Evolutionary conservation across 2,113 vertebrate genomes (phyloP).

Genomic region (Lampris megalopsis): DNA sequence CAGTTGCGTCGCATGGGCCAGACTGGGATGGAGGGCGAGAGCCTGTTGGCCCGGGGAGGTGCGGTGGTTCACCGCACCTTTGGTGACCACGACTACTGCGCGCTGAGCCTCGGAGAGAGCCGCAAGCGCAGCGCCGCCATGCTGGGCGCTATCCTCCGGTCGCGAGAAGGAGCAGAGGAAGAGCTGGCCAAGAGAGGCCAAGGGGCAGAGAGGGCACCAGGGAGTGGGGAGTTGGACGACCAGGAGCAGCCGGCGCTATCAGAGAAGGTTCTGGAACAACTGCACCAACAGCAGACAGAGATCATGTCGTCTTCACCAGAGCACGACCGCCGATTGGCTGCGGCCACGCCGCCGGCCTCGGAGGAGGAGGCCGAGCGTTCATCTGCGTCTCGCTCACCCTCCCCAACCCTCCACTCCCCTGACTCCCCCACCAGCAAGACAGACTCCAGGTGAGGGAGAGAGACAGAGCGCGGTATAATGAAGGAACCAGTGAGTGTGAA

Average conservation of each 20-base stretch:
- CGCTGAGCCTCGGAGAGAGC: conserved; percentile 76
- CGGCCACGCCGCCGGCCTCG: conserved; percentile 50
- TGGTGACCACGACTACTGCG: conserved; percentile 98
- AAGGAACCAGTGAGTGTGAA: too few species aligned
- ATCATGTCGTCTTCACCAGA: not conserved
- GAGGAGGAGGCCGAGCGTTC: conserved; percentile 73
- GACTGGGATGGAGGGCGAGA: conserved; percentile 60
- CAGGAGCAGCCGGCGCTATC: conserved; percentile 22
- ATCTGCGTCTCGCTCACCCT: conserved; percentile 69
- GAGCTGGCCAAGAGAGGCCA: conserved; percentile 30
- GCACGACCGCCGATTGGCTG: conserved; percentile 37
- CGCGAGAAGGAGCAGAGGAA: conserved; percentile 47
- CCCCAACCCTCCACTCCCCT: conserved; percentile 76
- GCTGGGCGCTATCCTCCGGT: conserved; percentile 63
- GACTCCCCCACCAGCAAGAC: conserved; percentile 87
- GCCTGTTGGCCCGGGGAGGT: conserved; percentile 78
- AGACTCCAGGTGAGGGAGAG: conserved; percentile 85
- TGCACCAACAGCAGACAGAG: conserved; percentile 19
- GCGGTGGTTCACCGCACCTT: conserved; percentile 84
- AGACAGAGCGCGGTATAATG: too few species aligned
- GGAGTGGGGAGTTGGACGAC: conserved; percentile 35
- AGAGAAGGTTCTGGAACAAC: not conserved
- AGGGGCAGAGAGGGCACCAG: conserved; percentile 42
- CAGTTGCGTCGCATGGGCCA: conserved; percentile 86
- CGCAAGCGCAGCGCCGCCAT: conserved; percentile 71